Evolutionary conservation across 2,888 invertebrate genomes (phyloP), one percentile per base, ranked within the genome.

Genomic region (Drosophila borborema): DNA sequence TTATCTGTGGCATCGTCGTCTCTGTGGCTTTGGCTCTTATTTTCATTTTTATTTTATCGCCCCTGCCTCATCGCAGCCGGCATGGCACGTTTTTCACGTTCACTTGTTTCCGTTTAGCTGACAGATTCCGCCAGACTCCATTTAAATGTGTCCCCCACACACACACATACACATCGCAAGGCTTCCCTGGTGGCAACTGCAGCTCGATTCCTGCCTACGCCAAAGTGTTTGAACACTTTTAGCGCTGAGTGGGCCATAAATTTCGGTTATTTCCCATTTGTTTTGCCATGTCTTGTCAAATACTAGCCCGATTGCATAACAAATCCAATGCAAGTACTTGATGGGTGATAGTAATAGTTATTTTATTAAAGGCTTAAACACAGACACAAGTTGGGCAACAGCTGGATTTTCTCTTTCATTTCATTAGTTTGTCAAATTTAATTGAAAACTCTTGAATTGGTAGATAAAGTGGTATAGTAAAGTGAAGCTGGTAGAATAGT

Each of bases 61-160:
- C 65, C 59, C 54, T 53, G 51, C 54, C 41, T 8, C 56, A 72
- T 55, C 60, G 62, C 59, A 36, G 54, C 40, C 45, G 71, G 60
- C 64, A 68, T 43, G 36, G 85, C 86, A 87, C 79, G 90, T 87
- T 86, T 87, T 87, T 77, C 90, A 76, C 87, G 77, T 89, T 89
- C 89, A 77, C 83, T 88, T 86, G 80, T 77, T 89, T 89, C 83
- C 80, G 74, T 83, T 81, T 56, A 59, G 62, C 56, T 66, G 62
- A 79, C 74, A 78, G 58, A 68, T 64, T 56, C 74, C 65, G 58
- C 59, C 61, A 66, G 64, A 64, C 65, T 68, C 63, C 63, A 80
- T 53, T 77, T 58, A 54, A 71, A 66, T 58, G 43, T 36, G 43
- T 18, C n/a, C 23, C 34, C 53, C 43, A 0, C 40, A 14, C 23